Base-by-base conservation (phyloP, 2,888 invertebrate species). In the Drosophila atroscutellata region DNA sequence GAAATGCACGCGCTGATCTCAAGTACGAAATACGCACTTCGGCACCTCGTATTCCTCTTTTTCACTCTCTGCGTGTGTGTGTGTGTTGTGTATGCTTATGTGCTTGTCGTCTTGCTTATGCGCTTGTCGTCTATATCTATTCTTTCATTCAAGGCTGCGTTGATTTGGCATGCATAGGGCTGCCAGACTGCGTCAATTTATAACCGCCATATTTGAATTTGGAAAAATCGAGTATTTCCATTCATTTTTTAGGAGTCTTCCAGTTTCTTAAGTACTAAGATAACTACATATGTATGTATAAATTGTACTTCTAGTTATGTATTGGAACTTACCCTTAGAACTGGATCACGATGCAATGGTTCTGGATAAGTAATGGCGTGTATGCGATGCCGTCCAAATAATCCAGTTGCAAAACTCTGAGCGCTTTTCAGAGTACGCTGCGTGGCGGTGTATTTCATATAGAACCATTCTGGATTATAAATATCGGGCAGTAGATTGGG, bases 361-460 rank as follows among this genome's bases (percentile, higher is more conserved):
- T 95, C 94, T 30, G 95, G 95, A 93, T 95, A 97, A 87, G 94
- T 93, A 15, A 97, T 95, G 76, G 94, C 92, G 58, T 94, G 93
- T 26, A 95, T 94, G 28, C 94, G 94, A 81, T 94, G 93, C 73
- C 94, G 94, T 18, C 96, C 96, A 93, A 97, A 97, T 50, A 97
- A 92, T 0, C 97, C 97, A 58, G 95, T 94, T 0, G 95, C 94
- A 93, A 97, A 97, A 91, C 95, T 94, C 83, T 94, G 94, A 0
- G 97, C 97, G 92, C 97, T 97, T 84, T 95, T 95, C 62, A 95
- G 94, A 0, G 97, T 95, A 79, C 97, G 94, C 90, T 97, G 96
- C 1, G 96, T 96, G 2, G 95, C 95, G 24, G 97, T 97, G 80
- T 95, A 96, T 84, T 95, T 95, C 89, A 97, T 96, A 95, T 97